These are phyloP conservation scores for Buathra laborator DNA, from an alignment of 2,888 invertebrate genomes.

Conservation along the genomic window DNA sequence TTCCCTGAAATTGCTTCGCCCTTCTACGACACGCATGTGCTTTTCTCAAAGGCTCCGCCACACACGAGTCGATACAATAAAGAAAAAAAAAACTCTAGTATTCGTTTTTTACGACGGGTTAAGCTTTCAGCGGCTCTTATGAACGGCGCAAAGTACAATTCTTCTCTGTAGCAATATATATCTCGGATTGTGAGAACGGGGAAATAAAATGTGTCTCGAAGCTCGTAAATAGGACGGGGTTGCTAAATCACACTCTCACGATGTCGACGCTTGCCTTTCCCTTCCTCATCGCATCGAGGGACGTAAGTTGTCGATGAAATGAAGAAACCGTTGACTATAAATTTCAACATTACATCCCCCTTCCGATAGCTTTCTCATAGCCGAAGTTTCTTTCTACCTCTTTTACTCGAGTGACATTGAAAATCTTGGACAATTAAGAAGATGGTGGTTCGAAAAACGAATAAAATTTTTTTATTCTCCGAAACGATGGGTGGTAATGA, in stretches of 20 bases:
- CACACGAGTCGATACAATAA: constrained; percentile 39
- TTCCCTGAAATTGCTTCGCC: constrained; percentile 42
- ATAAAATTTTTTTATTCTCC: no score
- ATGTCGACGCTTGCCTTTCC: constrained; percentile 46
- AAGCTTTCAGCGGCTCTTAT: constrained; percentile 46
- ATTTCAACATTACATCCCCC: neutral
- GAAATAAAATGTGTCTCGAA: constrained; percentile 49
- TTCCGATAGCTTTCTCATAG: neutral
- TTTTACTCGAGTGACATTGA: neutral
- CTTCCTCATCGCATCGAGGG: constrained; percentile 12
- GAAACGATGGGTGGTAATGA: no score
- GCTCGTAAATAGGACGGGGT: constrained; percentile 54
- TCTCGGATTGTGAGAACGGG: constrained; percentile 45
- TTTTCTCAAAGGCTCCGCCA: constrained; percentile 33
- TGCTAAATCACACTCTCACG: constrained; percentile 33
- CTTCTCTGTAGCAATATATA: constrained; percentile 22
- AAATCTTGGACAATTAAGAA: no score
- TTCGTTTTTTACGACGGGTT: constrained; percentile 47
- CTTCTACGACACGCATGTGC: neutral
- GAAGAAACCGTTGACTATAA: constrained; percentile 17
- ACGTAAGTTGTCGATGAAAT: neutral
- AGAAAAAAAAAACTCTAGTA: constrained; percentile 32
- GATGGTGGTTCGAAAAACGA: no score
- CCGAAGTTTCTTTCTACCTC: neutral
- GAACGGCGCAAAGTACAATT: constrained; percentile 34